phyloP scores from a whole-genome alignment of 2,797 vertebrate genomes.

The Trichosurus vulpecula region DNA sequence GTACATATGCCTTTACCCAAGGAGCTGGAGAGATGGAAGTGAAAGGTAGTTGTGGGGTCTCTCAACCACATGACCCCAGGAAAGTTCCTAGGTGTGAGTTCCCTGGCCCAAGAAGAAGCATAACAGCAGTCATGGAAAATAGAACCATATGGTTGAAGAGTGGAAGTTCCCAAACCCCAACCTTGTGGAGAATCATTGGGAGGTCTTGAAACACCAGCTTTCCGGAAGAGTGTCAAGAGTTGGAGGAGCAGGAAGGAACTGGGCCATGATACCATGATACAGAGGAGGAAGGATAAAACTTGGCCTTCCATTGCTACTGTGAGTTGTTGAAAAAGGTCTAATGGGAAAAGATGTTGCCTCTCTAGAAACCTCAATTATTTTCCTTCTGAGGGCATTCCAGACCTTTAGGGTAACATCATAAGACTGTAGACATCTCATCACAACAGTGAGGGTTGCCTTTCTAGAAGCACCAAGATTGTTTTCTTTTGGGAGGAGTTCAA shows the following conservation, averaged over 20 bases:
- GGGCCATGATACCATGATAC: neutral
- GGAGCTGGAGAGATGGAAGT: neutral
- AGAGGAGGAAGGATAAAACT: neutral
- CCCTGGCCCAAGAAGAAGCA: neutral
- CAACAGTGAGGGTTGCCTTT: neutral
- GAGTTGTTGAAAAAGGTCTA: neutral
- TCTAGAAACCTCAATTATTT: neutral
- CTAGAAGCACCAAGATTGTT: neutral
- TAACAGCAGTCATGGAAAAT: neutral
- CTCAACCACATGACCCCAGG: neutral
- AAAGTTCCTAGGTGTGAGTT: neutral
- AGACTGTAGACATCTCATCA: neutral
- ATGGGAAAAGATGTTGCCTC: neutral
- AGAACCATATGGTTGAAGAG: neutral
- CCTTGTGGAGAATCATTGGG: neutral
- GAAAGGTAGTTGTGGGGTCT: neutral
- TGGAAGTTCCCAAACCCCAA: neutral
- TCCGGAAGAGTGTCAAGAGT: neutral
- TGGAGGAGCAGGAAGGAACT: neutral
- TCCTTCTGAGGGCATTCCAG: neutral
- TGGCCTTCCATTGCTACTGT: neutral
- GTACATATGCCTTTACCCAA: neutral
- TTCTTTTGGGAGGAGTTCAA: neutral
- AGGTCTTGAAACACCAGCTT: neutral
- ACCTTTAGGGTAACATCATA: neutral